phyloP scores from a whole-genome alignment of 2,797 vertebrate species.

The Bovichtus variegatus region DNA sequence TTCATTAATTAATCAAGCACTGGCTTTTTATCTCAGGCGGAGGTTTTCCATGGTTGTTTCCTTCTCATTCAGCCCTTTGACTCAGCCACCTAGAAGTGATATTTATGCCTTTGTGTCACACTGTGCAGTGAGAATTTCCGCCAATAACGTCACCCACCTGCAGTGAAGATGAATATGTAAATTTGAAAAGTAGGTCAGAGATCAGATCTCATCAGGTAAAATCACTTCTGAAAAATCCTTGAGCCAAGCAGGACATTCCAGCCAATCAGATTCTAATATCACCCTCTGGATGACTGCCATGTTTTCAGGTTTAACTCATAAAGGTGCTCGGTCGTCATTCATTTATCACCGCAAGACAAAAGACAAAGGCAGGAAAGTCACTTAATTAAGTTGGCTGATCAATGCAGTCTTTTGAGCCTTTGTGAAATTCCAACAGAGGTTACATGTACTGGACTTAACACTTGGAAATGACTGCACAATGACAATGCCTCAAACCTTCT shows the following conservation, averaged over 20 bases:
- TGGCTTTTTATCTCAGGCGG: constrained; percentile 69
- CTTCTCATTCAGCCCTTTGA: constrained; percentile 60
- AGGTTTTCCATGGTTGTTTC: constrained; percentile 62
- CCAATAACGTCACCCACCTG: constrained; percentile 78
- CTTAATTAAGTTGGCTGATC: constrained; percentile 67
- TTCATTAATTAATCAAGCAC: constrained; percentile 76
- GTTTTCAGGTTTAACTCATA: constrained; percentile 57
- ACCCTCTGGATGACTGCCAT: constrained; percentile 70
- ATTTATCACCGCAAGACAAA: constrained; percentile 57
- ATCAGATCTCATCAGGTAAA: constrained; percentile 79
- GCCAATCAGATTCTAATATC: constrained; percentile 64
- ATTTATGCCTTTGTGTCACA: constrained; percentile 78
- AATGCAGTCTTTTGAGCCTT: constrained; percentile 35
- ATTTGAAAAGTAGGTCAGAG: constrained; percentile 79
- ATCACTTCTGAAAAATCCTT: constrained; percentile 71
- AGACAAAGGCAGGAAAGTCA: constrained; percentile 38
- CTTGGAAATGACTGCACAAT: constrained; percentile 18
- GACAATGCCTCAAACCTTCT: constrained; percentile 35
- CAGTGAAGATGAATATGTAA: constrained; percentile 82
- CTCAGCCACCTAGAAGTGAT: constrained; percentile 67
- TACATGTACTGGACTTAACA: constrained; percentile 42
- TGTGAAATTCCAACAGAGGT: constrained; percentile 45
- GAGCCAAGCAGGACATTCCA: constrained; percentile 61
- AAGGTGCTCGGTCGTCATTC: constrained; percentile 57
- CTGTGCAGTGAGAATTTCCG: constrained; percentile 70